Evolutionary conservation across 2,113 vertebrate species (phyloP), one percentile per base, ranked within the genome.

Genomic region (Corynorhinus townsendii): DNA sequence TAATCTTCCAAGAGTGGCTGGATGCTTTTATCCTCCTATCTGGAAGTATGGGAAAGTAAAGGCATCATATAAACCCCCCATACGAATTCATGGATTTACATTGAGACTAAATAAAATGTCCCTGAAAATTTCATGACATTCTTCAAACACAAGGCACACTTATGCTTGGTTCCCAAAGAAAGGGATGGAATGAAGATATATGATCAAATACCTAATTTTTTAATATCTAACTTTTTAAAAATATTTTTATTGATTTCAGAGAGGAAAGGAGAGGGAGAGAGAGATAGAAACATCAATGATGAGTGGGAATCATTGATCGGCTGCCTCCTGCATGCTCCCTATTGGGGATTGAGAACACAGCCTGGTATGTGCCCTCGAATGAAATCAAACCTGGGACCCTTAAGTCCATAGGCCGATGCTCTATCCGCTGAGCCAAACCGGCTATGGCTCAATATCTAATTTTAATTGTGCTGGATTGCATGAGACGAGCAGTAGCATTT

Each of bases 11-110:
- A 95, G 90, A 95, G 86, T 40, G n/a, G 38, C 85, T 86, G 92
- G 86, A 96, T 97, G 94, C 28, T 96, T 96, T 96, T 92, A 94
- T 83, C 45, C 86, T 97, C 69, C 77, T 93, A 92, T 72, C 47
- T 96, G 71, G 91, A 98, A 98, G 93, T 93, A 91, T 26, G 86
- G 95, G 85, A 95, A 94, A 83, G 91, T 89, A 96, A 87, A 82
- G 40, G 24, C 24, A 49, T 56, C n/a, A 20, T 52, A 35, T 68
- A 59, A 86, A 87, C 56, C 52, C 17, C 35, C 17, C 92, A 49
- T 26, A 86, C 40, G 86, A 95, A 93, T 73, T 64, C 83, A 82
- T n/a, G 81, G 89, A 85, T 84, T 95, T 92, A 82, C 17, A 35
- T 69, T 2, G 38, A 89, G 22, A 82, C 75, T 88, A 75, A 59